Conservation (phyloP, 2,113 vertebrate genomes). For the Poeciliopsis occidentalis region DNA sequence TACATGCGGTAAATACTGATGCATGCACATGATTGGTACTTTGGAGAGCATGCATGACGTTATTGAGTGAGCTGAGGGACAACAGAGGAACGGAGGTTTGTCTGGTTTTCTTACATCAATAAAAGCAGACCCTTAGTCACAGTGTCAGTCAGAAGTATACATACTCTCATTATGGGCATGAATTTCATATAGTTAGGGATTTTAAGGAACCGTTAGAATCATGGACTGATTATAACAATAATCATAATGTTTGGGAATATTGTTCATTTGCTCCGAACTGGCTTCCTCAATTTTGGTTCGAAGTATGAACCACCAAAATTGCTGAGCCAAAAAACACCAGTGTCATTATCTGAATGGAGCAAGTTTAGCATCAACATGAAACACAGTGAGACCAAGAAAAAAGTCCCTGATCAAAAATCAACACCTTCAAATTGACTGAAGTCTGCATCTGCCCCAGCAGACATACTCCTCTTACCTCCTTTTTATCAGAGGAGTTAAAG, state of each 20-base stretch:
- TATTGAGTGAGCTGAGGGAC: constrained; percentile 13
- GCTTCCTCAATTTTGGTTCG: no score
- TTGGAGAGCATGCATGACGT: constrained; percentile 53
- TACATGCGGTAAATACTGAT: constrained; percentile 19
- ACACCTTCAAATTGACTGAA: no score
- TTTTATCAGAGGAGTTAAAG: background rate
- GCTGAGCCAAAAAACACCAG: background rate
- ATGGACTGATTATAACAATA: background rate
- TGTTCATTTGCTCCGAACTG: no score
- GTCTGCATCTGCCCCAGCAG: background rate
- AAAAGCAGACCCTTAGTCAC: constrained; percentile 51
- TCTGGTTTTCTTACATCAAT: constrained; percentile 52
- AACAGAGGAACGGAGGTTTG: constrained; percentile 7
- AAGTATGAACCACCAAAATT: background rate
- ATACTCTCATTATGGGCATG: background rate
- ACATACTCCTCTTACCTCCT: background rate
- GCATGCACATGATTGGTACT: constrained; percentile 47
- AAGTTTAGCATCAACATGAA: no score
- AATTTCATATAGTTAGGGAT: background rate
- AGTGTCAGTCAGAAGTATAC: constrained; percentile 25
- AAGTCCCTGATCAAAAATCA: no score
- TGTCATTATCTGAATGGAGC: no score
- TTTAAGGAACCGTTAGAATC: background rate
- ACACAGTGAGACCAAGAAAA: no score
- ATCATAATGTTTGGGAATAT: background rate